Base-by-base conservation (phyloP, 2,113 vertebrate species). In the Cynopterus brachyotis region DNA sequence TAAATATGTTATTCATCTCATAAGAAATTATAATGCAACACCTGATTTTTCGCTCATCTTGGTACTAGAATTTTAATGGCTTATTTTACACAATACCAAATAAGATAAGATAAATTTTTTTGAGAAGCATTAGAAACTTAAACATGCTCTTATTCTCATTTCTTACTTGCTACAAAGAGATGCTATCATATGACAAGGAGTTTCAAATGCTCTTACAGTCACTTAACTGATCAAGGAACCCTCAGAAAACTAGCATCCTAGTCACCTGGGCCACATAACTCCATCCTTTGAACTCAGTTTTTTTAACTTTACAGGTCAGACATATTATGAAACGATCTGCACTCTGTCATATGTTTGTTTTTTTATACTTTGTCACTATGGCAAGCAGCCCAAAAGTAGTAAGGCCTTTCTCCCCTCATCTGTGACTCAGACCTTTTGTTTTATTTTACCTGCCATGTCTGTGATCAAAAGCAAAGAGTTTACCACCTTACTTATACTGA, bases 31-130 rank as follows among this genome's bases (percentile, higher is more conserved):
- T 28, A 53, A 22, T n/a, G 4, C 19, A 12, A 26, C 50, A 22
- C 8, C 50, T 60, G 16, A 66, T 75, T 96, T 97, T 95, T 95
- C 50, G 37, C n/a, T 32, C 6, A 50, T 76, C 20, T 85, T 69
- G 16, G 20, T 45, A 53, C 24, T 96, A 5, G 80, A 95, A 92
- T 42, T 80, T 80, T 90, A 60, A 45, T 94, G n/a, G n/a, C 30
- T 86, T 3, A 19, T 76, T 12, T 67, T 81, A 8, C 11, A 45
- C 20, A 83, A 95, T 73, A 57, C 5, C 15, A 76, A 57, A 67
- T 79, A 79, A 79, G 70, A 45, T 84, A 62, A 79, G 83, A 45
- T 76, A 50, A 75, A 80, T 69, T 59, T 10, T 10, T 40, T 89
- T 50, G 22, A 90, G 82, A 60, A 60, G 24, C 40, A 19, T 12